Base-by-base conservation (phyloP, 2,113 vertebrate species). In the Gambusia affinis region DNA sequence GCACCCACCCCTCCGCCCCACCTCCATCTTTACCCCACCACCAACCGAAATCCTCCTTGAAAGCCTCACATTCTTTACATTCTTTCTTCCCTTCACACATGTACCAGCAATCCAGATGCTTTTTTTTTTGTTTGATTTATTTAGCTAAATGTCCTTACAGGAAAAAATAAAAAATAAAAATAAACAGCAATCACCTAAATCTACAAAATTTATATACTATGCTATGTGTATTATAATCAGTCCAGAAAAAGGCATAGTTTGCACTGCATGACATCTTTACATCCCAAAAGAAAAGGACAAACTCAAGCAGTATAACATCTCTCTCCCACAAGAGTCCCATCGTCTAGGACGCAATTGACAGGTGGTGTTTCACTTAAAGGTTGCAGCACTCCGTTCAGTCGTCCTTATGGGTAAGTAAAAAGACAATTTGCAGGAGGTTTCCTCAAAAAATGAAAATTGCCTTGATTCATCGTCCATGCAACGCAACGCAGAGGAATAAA, bases 391-490 rank as follows among this genome's bases (percentile, higher is more conserved):
- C 51, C 68, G 10, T 24, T 81, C 44, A 19, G 2, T 71, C 77
- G 78, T 67, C 85, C 76, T 73, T 74, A 77, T 66, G 70, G 73
- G 73, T 71, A 68, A 78, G 65, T 74, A 78, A 87, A 90, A 78
- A 86, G 63, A 76, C 72, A 85, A 77, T 57, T 22, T 57, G 24
- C 51, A 57, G 51, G 72, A 79, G 39, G 51, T 77, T 72, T 76
- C 60, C 79, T 60, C 31, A 72, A 62, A 73, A 63, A 37, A 35
- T 33, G 76, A 60, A 75, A 83, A 65, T 42, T 57, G 47, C 74
- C 74, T 76, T 37, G 64, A 93, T 87, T 91, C 87, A 92, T 85
- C 90, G 73, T 80, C 90, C 94, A 94, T 87, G 93, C 91, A 85
- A 90, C 89, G 91, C 80, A 90, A 89, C 90, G 75, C 90, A 92